phyloP scores from a whole-genome alignment of 2,888 invertebrate genomes.

The Bembecia ichneumoniformis region DNA sequence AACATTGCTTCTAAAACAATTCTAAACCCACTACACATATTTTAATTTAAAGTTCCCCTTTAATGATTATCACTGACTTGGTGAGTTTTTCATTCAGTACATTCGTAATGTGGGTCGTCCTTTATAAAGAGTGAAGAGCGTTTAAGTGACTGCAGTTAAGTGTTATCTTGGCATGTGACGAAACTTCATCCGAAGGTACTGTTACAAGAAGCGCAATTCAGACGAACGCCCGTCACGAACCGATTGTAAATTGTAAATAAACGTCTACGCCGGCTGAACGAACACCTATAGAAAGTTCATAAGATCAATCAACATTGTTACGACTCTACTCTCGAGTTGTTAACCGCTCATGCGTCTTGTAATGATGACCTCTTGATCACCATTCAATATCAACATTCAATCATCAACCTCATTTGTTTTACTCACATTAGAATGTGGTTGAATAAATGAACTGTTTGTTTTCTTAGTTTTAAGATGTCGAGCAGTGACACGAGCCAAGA shows the following conservation, averaged over 20 bases:
- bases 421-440: constrained; percentile 6
- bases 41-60: no score
- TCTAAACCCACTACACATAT: no score
- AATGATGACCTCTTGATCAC: constrained; percentile 24
- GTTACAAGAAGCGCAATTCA: constrained; percentile 44
- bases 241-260: constrained; percentile 46
- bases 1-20: no score
- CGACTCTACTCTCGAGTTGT: constrained; percentile 23
- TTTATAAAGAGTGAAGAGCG: constrained; percentile 8
- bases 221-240: constrained; percentile 42
- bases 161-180: constrained; percentile 52
- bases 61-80: no score
- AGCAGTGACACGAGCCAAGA: constrained; percentile 15
- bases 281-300: constrained; percentile 22
- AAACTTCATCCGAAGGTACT: constrained; percentile 44
- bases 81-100: constrained; percentile 19
- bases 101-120: constrained; percentile 42
- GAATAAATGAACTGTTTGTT: constrained; percentile 32
- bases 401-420: constrained; percentile 10
- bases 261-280: constrained; percentile 14
- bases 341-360: constrained; percentile 11
- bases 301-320: constrained; percentile 28
- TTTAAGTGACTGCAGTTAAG: constrained; percentile 26
- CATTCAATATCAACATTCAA: constrained; percentile 18
- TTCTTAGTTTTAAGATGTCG: constrained; percentile 53